phyloP scores from a whole-genome alignment of 1,140 invertebrate genomes.

The Oncopeltus fasciatus region DNA sequence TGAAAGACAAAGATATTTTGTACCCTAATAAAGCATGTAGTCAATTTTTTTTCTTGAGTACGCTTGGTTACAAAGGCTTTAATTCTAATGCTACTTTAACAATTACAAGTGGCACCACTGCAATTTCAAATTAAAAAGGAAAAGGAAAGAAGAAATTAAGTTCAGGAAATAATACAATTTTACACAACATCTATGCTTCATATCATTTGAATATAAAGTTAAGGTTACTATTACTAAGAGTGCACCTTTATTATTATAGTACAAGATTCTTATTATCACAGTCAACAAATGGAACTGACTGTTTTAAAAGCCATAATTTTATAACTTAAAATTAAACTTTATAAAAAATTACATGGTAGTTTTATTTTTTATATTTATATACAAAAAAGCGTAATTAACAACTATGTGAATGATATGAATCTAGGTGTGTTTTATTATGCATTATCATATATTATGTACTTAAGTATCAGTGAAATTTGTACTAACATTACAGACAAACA shows the following conservation, averaged over 20 bases:
- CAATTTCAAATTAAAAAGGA: too few species aligned
- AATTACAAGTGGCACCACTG: too few species aligned
- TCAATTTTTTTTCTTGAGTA: too few species aligned
- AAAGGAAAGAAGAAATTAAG: too few species aligned
- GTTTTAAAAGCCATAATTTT: slow-evolving; percentile 8
- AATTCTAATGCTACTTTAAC: too few species aligned
- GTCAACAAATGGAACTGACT: slow-evolving; percentile 13
- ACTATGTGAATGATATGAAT: slow-evolving; percentile 1
- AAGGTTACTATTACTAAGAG: slow-evolving; percentile 4
- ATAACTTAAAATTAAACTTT: not conserved
- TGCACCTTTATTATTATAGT: not conserved
- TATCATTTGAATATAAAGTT: too few species aligned
- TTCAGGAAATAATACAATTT: too few species aligned
- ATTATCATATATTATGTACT: not conserved
- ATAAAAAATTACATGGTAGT: slow-evolving; percentile 1
- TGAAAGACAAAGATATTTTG: too few species aligned
- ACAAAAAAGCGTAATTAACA: not conserved
- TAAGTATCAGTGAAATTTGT: not conserved
- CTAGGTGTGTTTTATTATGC: not conserved
- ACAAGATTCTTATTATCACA: slow-evolving; percentile 1
- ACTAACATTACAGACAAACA: not conserved
- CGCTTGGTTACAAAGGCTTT: too few species aligned
- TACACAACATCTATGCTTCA: too few species aligned
- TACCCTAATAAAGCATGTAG: too few species aligned
- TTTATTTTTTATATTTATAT: slow-evolving; percentile 4